Base-by-base conservation (phyloP, 2,797 vertebrate species). In the Pangasius krempfi region DNA sequence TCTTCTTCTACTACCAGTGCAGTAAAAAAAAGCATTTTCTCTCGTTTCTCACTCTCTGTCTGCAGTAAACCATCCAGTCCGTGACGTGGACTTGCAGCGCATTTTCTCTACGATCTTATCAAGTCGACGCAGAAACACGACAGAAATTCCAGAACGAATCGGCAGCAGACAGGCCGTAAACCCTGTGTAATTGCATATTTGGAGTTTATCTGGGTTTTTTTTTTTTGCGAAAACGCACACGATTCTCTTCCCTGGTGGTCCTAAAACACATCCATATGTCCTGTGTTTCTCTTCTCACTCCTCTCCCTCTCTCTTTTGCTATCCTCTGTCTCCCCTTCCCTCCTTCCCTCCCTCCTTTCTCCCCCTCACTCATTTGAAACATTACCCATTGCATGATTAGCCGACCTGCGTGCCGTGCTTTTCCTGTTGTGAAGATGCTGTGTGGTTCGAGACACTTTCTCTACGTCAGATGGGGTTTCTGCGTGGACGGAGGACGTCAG, bases 231-330 rank as follows among this genome's bases (percentile, higher is more conserved):
- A 96, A 96, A 96, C 95, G 95, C 96, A 94, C 95, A 95, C 95
- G 95, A 96, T 96, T 96, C 94, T 95, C 96, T 96, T 95, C 96
- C 95, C 95, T 96, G 96, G 96, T 97, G 96, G 96, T 97, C 96
- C 96, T 95, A 96, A 97, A 97, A 96, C 95, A 96, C 95, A 96
- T 96, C 96, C 96, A 96, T 96, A 96, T 97, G 96, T 95, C 93
- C 92, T 81, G 93, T 95, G 96, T 95, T 96, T 95, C 95, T 94
- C 95, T 95, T 94, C 94, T 93, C 95, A 94, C 94, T 95, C 93
- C 94, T 95, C 94, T 94, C 95, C 86, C 87, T 66, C 81, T 47
- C 70, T 93, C 91, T 52, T 89, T 70, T 87, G 79, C 76, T 75
- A 85, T 58, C 84, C 87, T 87, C 86, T 58, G 80, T 78, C 88